Evolutionary conservation across 1,140 invertebrate species (phyloP).

Genomic region (Parapsyche elsis): DNA sequence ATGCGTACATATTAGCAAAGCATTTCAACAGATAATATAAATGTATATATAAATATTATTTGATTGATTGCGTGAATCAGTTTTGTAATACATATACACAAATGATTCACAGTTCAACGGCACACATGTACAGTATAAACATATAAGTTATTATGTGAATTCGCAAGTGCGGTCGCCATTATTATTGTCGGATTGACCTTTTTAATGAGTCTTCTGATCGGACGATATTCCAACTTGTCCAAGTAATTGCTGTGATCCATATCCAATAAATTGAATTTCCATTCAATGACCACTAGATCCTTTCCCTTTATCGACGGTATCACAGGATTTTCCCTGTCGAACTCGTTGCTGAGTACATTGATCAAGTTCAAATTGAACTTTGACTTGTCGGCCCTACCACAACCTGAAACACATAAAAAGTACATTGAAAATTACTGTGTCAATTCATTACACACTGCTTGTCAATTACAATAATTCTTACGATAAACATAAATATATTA

Average conservation of each 20-base stretch:
- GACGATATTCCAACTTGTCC: constrained; percentile 82
- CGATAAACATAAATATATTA: too few species aligned
- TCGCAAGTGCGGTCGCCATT: not conserved
- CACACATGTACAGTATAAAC: not conserved
- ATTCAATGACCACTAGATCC: constrained; percentile 74
- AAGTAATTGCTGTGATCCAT: constrained; percentile 78
- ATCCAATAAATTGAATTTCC: constrained; percentile 90
- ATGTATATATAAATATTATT: too few species aligned
- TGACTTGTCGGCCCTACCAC: constrained; percentile 77
- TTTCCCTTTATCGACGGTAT: constrained; percentile 54
- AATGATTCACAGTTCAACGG: too few species aligned
- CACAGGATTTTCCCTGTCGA: constrained; percentile 66
- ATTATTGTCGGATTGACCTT: constrained; percentile 66
- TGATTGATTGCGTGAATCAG: too few species aligned
- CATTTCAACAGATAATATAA: too few species aligned
- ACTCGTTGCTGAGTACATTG: constrained; percentile 85
- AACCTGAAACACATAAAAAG: constrained; percentile 68
- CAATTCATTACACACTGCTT: too few species aligned
- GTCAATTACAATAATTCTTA: too few species aligned
- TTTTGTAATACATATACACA: too few species aligned
- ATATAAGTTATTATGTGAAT: not conserved
- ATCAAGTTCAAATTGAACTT: constrained; percentile 85
- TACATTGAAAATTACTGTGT: too few species aligned
- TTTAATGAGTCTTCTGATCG: constrained; percentile 82
- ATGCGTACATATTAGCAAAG: too few species aligned